Evolutionary conservation across 2,113 vertebrate genomes (phyloP), one percentile per base, ranked within the genome.

Genomic region (Megaceryle maxima): DNA sequence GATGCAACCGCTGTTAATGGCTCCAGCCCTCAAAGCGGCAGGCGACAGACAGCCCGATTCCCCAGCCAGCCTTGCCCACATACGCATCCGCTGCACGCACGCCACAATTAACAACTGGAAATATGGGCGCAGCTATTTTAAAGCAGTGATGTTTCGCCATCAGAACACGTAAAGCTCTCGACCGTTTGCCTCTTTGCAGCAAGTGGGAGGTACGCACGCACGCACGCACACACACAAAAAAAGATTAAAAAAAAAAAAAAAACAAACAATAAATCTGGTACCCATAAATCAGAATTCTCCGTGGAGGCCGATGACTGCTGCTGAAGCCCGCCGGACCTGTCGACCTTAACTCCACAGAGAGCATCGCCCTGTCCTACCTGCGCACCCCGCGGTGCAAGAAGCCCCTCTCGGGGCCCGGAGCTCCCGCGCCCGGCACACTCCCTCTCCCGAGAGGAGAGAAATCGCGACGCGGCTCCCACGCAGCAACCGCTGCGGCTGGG

Each of bases 1-100:
- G 91, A 76, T 89, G 94, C 89, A 28, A 86, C 64, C 67, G 94
- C 95, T 87, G 88, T 11, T 89, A 78, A 91, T 73, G 93, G 94
- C 88, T 85, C 78, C 86, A 46, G 75, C 78, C 7, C 89, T 62
- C 5, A 2, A 62, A 48, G 87, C 87, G 92, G 59, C 24, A 78
- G 92, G 35, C 76, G 79, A n/a, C 70, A 74, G 78, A 17, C 92
- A 74, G 87, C 59, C 80, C 5, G 75, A 41, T n/a, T 25, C 87
- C 84, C 82, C 87, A 44, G 41, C 76, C 92, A 57, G 84, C 87
- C 92, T 22, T 70, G 77, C 92, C 90, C 96, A 75, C 90, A 57
- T 4, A 41, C 0, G 73, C 84, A 41, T 5, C 80, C 46, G 31
- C 6, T 56, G 46, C 64, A 66, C 44, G 44, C 82, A 28, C 0